Base-by-base conservation (phyloP, 2,797 vertebrate species). In the Columba guinea region DNA sequence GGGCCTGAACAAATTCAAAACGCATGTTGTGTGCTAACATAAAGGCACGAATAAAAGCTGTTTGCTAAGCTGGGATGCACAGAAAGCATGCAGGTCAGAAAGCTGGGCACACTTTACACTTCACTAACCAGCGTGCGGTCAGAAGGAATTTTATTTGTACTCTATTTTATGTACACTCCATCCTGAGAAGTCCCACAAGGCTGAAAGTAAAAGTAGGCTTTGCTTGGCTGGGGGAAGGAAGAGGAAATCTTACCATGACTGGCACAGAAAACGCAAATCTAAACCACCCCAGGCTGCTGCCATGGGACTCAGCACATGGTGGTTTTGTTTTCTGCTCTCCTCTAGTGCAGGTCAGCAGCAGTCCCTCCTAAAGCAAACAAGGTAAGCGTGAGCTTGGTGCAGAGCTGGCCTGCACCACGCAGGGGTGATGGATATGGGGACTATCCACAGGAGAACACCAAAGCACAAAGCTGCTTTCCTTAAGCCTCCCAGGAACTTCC, bases 391-490 rank as follows among this genome's bases (percentile, higher is more conserved):
- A 39, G 23, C 46, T 79, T 39, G 11, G 32, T 23, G 48, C 26
- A 74, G 52, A 56, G 24, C 64, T 48, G 39, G n/a, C 15, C 52
- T 35, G 48, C 0, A 1, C 9, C 13, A 9, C 0, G 0, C 27
- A 13, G 1, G 9, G 19, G 32, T 7, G 7, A 39, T 26, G 26
- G 51, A 16, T 7, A 0, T 1, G 20, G 78, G 11, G 26, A 77
- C 24, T 11, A 39, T 4, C 32, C 7, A 62, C 69, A 7, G 37
- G 14, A 4, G 0, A 79, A 48, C 3, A 41, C 48, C 24, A 44
- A 56, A 49, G 26, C 21, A n/a, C 8, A 14, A 8, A 4, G 18
- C 48, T 84, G 34, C 59, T 39, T 75, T 77, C 65, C 48, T 41
- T 64, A 34, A 56, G 35, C 37, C 44, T 59, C 44, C 19, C 49